Percentiles rank a stretch among this genome's conserved stretches.
These are phyloP conservation scores for Caranx ignobilis DNA, from an alignment of 2,113 vertebrate species.

Conservation along the genomic window DNA sequence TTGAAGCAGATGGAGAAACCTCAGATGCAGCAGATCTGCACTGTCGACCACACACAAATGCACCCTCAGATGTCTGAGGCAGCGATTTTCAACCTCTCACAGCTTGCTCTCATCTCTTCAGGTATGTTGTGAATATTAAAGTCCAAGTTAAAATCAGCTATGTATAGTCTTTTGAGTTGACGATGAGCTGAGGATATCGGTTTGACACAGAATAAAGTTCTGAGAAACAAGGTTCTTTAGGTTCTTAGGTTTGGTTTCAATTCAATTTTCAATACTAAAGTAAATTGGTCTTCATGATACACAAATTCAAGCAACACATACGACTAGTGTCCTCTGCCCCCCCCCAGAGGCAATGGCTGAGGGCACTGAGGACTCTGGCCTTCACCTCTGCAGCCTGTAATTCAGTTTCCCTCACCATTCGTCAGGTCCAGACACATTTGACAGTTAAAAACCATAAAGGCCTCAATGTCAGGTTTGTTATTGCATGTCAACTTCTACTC, in stretches of 20 bases:
- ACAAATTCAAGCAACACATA: slow-evolving; percentile 28
- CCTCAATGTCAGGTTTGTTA: slow-evolving; percentile 18
- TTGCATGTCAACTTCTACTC: neutral
- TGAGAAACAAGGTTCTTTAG: too few species aligned
- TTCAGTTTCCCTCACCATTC: slow-evolving; percentile 49
- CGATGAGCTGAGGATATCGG: slow-evolving; percentile 4
- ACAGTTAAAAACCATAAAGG: slow-evolving; percentile 30
- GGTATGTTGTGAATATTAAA: neutral
- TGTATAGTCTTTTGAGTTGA: neutral
- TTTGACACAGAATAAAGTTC: neutral
- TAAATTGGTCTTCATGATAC: slow-evolving; percentile 34
- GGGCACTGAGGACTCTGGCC: slow-evolving; percentile 43
- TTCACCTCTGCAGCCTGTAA: slow-evolving; percentile 49
- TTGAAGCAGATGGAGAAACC: slow-evolving; percentile 46
- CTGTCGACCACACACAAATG: slow-evolving; percentile 64
- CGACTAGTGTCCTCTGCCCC: too few species aligned
- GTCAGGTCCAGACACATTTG: slow-evolving; percentile 32
- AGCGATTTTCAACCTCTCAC: slow-evolving; percentile 11
- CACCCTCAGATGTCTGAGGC: slow-evolving; percentile 38
- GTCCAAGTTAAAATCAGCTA: too few species aligned
- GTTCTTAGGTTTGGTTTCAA: neutral
- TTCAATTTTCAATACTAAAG: neutral
- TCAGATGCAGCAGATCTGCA: slow-evolving; percentile 42
- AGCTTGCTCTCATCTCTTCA: neutral
- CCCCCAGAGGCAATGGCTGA: neutral